phyloP scores from a whole-genome alignment of 2,113 vertebrate genomes.

The Polypterus senegalus region DNA sequence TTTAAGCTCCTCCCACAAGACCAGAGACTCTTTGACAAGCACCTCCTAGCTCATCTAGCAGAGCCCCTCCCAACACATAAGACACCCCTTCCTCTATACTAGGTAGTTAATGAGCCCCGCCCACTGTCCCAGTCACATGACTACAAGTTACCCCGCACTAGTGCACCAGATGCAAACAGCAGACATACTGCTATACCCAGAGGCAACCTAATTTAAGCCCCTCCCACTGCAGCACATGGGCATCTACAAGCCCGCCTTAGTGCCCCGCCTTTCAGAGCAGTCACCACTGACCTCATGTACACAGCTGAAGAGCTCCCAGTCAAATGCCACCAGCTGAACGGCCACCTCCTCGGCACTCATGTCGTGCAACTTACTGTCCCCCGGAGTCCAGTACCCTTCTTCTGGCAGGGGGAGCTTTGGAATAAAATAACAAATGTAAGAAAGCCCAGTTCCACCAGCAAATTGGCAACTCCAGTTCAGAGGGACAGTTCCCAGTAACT shows the following conservation, averaged over 20 bases:
- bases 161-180: too few relatives aligned
- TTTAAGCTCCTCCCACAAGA: too few relatives aligned
- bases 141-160: too few relatives aligned
- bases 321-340: conserved; percentile 83
- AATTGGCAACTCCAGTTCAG: too few relatives aligned
- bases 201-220: neutral
- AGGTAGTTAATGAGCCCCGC: too few relatives aligned
- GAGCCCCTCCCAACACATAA: too few relatives aligned
- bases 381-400: conserved; percentile 81
- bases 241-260: neutral
- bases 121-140: too few relatives aligned
- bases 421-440: accelerated
- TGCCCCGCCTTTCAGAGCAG: conserved; percentile 5
- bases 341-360: conserved; percentile 84
- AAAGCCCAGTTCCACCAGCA: neutral
- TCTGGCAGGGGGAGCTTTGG: conserved; percentile 80
- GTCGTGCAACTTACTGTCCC: conserved; percentile 85
- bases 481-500: conserved; percentile 23
- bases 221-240: neutral
- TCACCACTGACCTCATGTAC: conserved; percentile 72
- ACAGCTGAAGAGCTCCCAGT: conserved; percentile 93
- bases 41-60: too few relatives aligned
- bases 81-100: too few relatives aligned
- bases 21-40: too few relatives aligned
- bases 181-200: neutral